Evolutionary conservation across 2,888 invertebrate genomes (phyloP), one percentile per base, ranked within the genome.

Genomic region (Ochlodes sylvanus): DNA sequence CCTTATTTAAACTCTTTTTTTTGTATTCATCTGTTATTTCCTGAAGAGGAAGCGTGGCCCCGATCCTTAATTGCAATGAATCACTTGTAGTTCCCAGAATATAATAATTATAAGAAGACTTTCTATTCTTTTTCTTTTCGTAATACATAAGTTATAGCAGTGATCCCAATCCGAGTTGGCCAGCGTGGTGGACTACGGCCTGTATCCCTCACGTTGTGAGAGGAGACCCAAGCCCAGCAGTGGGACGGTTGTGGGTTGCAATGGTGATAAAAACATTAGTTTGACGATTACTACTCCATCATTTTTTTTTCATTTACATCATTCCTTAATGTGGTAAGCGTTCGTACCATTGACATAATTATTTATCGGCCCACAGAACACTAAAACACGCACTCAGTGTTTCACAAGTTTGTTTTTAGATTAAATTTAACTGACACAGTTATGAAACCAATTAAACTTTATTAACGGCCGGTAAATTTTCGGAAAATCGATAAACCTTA

Each of bases 401-500:
- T 47, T 58, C 27, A 50, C n/a, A 44, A 52, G 50, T 52, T 62
- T 50, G 55, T 69, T 71, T 69, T 69, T 61, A 68, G 63, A 60
- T 68, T 65, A 65, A 57, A 60, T 41, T 69, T 52, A 57, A 58
- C 47, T 69, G 73, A 71, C 73, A 74, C 71, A 66, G 69, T 73
- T 71, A 65, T 61, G 42, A 17, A 42, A 55, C 69, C 63, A 71
- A 75, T 75, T 74, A 71, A 71, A 64, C 65, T 52, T 63, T 66
- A 63, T 70, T 70, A 71, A 70, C 70, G 50, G 52, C 17, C 57
- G 32, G 63, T 70, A 58, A 71, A 69, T 70, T 72, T 70, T 70
- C 54, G 68, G 74, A 70, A 75, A 75, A 75, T 74, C 76, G 69
- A 76, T 76, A 75, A 76, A 76, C 73, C 72, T 72, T 63, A 70